Conservation (phyloP, 2,888 invertebrate species). For the Atethmia centrago region DNA sequence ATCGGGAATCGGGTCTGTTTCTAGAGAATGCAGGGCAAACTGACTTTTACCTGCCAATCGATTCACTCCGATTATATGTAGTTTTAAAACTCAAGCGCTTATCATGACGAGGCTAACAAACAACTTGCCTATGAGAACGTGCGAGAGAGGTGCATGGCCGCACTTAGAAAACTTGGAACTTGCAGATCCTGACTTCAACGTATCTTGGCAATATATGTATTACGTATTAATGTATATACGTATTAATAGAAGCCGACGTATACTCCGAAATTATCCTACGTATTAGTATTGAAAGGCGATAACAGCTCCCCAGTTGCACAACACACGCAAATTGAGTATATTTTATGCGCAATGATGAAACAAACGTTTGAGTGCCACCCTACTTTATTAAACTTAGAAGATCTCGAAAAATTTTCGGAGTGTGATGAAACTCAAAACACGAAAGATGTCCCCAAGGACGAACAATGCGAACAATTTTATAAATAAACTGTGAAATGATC, state of each 20-base stretch:
- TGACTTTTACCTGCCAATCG: too few species aligned
- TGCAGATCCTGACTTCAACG: conserved; percentile 14
- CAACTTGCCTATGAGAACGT: neutral
- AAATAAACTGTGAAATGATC: conserved; percentile 30
- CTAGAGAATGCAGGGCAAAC: too few species aligned
- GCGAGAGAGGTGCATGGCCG: neutral
- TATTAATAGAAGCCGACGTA: conserved; percentile 7
- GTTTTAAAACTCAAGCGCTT: conserved; percentile 13
- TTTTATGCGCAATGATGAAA: too few species aligned
- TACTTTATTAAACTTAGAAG: neutral
- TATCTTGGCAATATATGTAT: conserved; percentile 6
- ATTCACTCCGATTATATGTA: too few species aligned
- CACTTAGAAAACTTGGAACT: too few species aligned
- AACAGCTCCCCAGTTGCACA: too few species aligned
- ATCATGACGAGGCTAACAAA: conserved; percentile 10
- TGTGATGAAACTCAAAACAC: neutral
- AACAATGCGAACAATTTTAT: conserved; percentile 45
- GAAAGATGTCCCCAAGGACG: conserved; percentile 4
- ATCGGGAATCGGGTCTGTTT: too few species aligned
- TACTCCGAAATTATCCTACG: neutral
- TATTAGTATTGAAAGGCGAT: too few species aligned
- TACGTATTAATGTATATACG: too few species aligned
- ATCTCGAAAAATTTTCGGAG: conserved; percentile 20
- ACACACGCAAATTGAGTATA: too few species aligned
- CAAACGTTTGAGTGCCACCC: neutral